A percentile compares a stretch with the other conserved stretches of the same genome.
phyloP scores from a whole-genome alignment of 2,113 vertebrate genomes.

The Tauraco erythrolophus region DNA sequence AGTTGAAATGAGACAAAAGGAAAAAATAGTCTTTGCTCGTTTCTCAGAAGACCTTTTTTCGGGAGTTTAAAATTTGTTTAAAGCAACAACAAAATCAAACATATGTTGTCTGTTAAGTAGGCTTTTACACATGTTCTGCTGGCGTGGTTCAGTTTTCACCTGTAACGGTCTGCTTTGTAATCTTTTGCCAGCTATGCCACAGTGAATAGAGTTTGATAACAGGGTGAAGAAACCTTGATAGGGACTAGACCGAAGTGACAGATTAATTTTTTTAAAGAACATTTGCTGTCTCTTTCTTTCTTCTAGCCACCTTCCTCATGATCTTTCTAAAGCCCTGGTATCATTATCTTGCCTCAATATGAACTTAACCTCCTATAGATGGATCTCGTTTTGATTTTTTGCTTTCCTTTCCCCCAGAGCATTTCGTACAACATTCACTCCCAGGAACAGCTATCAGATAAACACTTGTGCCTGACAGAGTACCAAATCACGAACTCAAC shows the following conservation, averaged over 20 bases:
- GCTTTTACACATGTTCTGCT: background rate
- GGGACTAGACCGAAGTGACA: background rate
- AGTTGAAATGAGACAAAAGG: background rate
- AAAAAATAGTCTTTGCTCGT: background rate
- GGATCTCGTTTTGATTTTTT: background rate
- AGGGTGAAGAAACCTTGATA: background rate
- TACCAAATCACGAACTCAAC: background rate
- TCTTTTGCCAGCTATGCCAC: background rate
- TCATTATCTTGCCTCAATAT: background rate
- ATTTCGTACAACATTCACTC: background rate
- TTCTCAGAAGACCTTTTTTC: background rate
- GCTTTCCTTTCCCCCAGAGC: background rate
- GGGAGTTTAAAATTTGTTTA: background rate
- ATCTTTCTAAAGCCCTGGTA: background rate
- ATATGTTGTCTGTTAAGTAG: background rate
- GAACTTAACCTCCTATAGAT: background rate
- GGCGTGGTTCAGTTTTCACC: background rate
- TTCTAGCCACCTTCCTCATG: background rate
- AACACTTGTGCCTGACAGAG: background rate
- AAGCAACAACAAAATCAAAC: background rate
- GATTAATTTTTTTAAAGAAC: background rate
- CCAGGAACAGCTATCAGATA: background rate
- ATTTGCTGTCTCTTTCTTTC: background rate
- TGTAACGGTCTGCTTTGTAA: background rate
- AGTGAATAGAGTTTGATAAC: background rate